Base-by-base conservation (phyloP, 2,113 vertebrate genomes). In the Corythornis vintsioides region DNA sequence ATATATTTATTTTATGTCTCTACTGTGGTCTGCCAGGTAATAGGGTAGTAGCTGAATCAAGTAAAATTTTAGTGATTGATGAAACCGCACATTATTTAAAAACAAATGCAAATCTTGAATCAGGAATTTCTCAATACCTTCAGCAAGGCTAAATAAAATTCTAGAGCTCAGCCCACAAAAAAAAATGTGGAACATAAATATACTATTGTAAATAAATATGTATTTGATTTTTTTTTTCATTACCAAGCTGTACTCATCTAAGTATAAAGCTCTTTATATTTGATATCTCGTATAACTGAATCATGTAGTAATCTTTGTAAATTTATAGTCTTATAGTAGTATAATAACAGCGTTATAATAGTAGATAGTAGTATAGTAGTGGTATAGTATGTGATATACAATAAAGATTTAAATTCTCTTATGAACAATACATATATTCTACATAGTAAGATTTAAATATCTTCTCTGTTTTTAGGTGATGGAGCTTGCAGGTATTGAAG, bases 401-500 rank as follows among this genome's bases (percentile, higher is more conserved):
- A 59, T 66, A 22, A 56, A 66, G 24, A 35, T 74, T 74, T 13
- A 72, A 1, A 40, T 73, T 85, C 52, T 60, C 13, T 67, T 83
- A 18, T 25, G 12, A 53, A 20, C 16, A 43, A 17, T 25, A 21
- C 4, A 4, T 47, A 13, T 52, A 64, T 53, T 47, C 22, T 28
- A 10, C 61, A 26, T 47, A 55, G 18, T 63, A 31, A 87, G n/a
- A 33, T 85, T 73, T 64, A 69, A 85, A 33, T 63, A 22, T 64
- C 40, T 76, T 57, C 11, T 3, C 61, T 92, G 25, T 22, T 82
- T 95, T 43, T 87, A 99, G 99, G 98, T 98, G 90, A 98, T 99
- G 97, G 98, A 99, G 93, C 97, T 98, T 78, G 98, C 99, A 2
- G 99, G 98, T 75, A 92, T 99, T 66, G 99, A 99, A 70, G 98